A percentile compares a stretch with the other conserved stretches of the same genome.
These are phyloP conservation scores for Ferrisia virgata DNA, from an alignment of 2,888 invertebrate genomes.

Conservation along the genomic window DNA sequence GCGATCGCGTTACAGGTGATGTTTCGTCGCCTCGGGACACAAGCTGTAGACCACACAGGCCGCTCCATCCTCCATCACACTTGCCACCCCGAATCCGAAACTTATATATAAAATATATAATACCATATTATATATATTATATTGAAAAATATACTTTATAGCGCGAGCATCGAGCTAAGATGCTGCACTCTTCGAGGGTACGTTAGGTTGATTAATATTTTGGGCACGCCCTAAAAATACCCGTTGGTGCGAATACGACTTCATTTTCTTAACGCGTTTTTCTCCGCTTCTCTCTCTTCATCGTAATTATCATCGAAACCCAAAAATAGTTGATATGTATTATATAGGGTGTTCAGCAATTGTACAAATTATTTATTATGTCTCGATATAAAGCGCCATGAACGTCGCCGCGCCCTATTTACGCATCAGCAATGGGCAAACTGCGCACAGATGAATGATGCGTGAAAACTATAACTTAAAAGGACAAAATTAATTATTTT, in stretches of 20 bases:
- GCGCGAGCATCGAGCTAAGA: neutral
- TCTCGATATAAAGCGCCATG: neutral
- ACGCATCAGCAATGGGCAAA: neutral
- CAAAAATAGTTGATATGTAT: neutral
- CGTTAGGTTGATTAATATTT: conserved; percentile 42
- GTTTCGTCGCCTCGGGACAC: conserved; percentile 30
- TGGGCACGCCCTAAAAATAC: conserved; percentile 36
- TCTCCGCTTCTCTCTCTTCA: neutral
- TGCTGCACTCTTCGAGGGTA: neutral
- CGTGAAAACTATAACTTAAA: too few relatives aligned
- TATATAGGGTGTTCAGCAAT: conserved; percentile 20
- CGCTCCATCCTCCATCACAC: neutral
- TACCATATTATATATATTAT: neutral
- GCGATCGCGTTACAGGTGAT: conserved; percentile 37
- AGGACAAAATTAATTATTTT: neutral
- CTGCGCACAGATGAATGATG: too few relatives aligned
- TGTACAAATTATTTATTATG: neutral
- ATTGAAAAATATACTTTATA: neutral
- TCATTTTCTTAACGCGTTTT: conserved; percentile 28
- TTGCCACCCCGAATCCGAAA: conserved; percentile 29
- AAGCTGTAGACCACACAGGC: conserved; percentile 34
- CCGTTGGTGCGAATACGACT: conserved; percentile 36
- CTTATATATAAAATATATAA: neutral
- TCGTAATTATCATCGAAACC: neutral
- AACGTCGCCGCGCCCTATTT: neutral